Conservation (phyloP, 2,797 vertebrate species). For the Schizopygopsis malacanthus region DNA sequence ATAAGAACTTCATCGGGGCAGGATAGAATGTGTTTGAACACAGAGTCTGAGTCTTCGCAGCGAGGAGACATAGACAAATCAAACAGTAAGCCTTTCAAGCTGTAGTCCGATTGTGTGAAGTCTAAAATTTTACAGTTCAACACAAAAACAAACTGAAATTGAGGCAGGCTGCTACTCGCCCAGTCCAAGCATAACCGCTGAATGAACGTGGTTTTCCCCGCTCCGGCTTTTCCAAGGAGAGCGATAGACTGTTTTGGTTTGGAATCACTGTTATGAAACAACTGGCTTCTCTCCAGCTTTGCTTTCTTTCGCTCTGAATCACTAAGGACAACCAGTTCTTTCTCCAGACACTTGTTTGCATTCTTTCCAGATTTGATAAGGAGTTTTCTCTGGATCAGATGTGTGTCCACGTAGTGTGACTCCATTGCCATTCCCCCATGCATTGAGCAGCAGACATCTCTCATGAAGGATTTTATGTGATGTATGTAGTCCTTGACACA, state of each 20-base stretch:
- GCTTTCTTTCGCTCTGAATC: conserved; percentile 75
- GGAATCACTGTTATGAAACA: conserved; percentile 72
- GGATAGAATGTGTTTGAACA: conserved; percentile 79
- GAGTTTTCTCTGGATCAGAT: conserved; percentile 75
- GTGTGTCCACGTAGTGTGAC: conserved; percentile 78
- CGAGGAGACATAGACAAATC: conserved; percentile 67
- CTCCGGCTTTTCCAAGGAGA: conserved; percentile 85
- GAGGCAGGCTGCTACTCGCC: conserved; percentile 79
- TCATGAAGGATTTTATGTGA: conserved; percentile 73
- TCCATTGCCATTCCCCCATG: conserved; percentile 70
- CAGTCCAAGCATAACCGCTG: conserved; percentile 86
- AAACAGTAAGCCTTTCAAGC: conserved; percentile 83
- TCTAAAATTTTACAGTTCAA: conserved; percentile 81
- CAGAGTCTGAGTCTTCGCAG: conserved; percentile 63
- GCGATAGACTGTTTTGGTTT: conserved; percentile 78
- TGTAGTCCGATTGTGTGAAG: conserved; percentile 66
- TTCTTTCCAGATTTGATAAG: conserved; percentile 76
- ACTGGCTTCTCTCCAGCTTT: conserved; percentile 68
- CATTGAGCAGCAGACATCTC: conserved; percentile 66
- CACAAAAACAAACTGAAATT: conserved; percentile 89
- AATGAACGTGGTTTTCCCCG: conserved; percentile 87
- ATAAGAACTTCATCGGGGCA: conserved; percentile 84
- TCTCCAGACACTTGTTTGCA: conserved; percentile 79
- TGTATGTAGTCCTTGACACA: conserved; percentile 75
- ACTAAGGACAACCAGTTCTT: conserved; percentile 79